These are phyloP conservation scores for Entomyzon cyanotis DNA, from an alignment of 2,113 vertebrate genomes.

Conservation along the genomic window DNA sequence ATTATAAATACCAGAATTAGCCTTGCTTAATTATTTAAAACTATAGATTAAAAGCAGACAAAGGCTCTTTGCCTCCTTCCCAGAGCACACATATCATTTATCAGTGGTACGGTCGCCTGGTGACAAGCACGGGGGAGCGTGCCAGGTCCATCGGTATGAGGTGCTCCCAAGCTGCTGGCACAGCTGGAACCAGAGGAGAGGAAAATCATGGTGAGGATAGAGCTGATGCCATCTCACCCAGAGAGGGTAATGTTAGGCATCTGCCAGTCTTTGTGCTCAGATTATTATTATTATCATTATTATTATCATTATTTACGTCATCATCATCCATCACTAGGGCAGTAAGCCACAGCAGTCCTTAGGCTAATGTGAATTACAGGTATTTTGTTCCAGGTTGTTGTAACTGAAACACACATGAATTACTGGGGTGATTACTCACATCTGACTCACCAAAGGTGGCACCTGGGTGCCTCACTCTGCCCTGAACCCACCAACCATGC, in stretches of 20 bases:
- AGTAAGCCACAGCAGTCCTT: background rate
- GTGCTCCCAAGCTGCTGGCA: background rate
- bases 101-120: background rate
- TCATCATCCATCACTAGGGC: background rate
- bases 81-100: background rate
- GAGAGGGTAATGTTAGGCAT: background rate
- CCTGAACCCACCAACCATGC: accelerated
- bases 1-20: slow-evolving; percentile 62
- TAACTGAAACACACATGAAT: background rate
- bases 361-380: background rate
- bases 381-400: background rate
- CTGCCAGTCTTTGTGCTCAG: background rate
- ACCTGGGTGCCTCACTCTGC: background rate
- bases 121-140: background rate
- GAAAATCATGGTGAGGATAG: background rate
- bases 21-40: slow-evolving; percentile 65
- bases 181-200: background rate
- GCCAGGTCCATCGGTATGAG: background rate
- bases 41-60: slow-evolving; percentile 43
- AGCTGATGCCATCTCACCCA: background rate
- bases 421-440: background rate
- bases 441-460: background rate
- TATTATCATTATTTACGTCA: background rate
- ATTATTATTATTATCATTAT: background rate
- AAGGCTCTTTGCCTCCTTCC: slow-evolving; percentile 17